Evolutionary conservation across 1,140 invertebrate genomes (phyloP).

Genomic region (Luehdorfia chinensis): DNA sequence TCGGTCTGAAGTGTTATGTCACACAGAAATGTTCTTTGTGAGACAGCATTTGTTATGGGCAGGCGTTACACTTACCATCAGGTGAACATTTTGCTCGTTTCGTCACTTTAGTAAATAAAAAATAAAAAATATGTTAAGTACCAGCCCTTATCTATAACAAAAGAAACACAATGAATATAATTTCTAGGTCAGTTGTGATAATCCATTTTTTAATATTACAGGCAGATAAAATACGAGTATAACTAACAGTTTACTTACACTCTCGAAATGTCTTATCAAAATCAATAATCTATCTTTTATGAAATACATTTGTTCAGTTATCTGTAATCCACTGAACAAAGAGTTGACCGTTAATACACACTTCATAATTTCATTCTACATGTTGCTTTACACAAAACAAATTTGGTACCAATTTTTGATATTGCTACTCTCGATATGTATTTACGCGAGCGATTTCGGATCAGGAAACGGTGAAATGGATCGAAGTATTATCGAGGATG

Average conservation of each 20-base stretch:
- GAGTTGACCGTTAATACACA: background rate
- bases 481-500: conserved; percentile 47
- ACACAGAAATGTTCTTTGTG: no score
- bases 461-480: conserved; percentile 20
- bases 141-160: no score
- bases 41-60: no score
- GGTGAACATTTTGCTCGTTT: no score
- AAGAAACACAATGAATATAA: no score
- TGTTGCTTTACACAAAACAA: background rate
- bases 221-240: background rate
- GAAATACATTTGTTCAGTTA: conserved; percentile 1
- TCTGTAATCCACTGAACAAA: background rate
- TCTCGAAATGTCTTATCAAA: background rate
- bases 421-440: background rate
- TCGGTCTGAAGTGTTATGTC: no score
- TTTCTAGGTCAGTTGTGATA: background rate
- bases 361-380: background rate
- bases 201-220: conserved; percentile 1
- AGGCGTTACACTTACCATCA: no score
- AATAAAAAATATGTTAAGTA: no score
- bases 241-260: no score
- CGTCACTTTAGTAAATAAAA: no score
- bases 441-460: background rate
- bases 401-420: background rate
- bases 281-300: background rate